These are phyloP conservation scores for Peromyscus eremicus DNA, from an alignment of 2,797 vertebrate species.

Conservation along the genomic window DNA sequence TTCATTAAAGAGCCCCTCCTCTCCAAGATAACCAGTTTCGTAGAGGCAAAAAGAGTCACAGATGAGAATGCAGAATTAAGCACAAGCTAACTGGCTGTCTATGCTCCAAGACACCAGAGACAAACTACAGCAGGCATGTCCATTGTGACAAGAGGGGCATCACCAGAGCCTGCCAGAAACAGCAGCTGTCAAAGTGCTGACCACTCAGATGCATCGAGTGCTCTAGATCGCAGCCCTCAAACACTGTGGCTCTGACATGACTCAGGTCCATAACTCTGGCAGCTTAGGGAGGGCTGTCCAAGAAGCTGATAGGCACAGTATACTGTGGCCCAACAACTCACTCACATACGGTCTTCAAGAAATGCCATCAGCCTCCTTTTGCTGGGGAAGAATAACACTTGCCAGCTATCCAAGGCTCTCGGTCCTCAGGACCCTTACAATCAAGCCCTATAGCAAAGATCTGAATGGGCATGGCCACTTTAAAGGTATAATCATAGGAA, in stretches of 20 bases:
- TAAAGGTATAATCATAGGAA: conserved; percentile 32
- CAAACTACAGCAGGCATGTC: not conserved
- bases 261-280: not conserved
- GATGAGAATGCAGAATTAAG: conserved; percentile 30
- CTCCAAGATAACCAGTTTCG: conserved; percentile 1
- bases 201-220: not conserved
- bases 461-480: not conserved
- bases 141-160: not conserved
- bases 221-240: not conserved
- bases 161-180: conserved; percentile 13
- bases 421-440: conserved; percentile 23
- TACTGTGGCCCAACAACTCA: not conserved
- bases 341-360: not conserved
- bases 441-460: conserved; percentile 24
- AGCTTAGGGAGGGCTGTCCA: not conserved
- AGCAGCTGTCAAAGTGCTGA: not conserved
- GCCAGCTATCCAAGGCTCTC: not conserved
- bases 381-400: conserved; percentile 7
- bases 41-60: conserved; percentile 20
- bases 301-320: not conserved
- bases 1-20: conserved; percentile 1
- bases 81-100: not conserved
- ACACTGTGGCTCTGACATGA: not conserved
- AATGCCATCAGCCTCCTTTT: conserved; percentile 32
- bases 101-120: not conserved